A percentile compares a stretch with the other conserved stretches of the same genome.
These are phyloP conservation scores for Platanista minor DNA, from an alignment of 2,113 vertebrate genomes.

Conservation along the genomic window DNA sequence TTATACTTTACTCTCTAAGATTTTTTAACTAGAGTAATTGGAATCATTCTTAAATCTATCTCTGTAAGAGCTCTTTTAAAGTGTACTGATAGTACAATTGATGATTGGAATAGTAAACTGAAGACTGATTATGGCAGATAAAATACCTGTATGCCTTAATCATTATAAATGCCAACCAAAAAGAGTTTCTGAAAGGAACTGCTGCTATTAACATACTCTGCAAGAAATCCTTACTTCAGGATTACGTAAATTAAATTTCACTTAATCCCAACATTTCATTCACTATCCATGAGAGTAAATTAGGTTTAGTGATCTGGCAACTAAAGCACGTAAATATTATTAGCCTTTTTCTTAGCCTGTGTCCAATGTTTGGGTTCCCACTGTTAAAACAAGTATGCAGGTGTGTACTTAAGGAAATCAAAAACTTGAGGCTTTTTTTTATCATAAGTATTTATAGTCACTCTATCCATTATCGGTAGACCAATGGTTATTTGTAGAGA, in stretches of 20 bases:
- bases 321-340: background rate
- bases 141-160: background rate
- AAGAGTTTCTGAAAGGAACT: background rate
- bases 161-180: background rate
- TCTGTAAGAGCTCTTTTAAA: background rate
- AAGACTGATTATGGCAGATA: background rate
- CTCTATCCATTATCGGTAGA: background rate
- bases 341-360: background rate
- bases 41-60: background rate
- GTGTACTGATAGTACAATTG: background rate
- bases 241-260: background rate
- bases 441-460: background rate
- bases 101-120: background rate
- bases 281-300: background rate
- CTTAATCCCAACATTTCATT: background rate
- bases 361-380: background rate
- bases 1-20: background rate
- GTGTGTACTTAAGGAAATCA: background rate
- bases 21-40: background rate
- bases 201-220: background rate
- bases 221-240: background rate
- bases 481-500: background rate
- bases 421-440: background rate
- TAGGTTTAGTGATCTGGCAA: background rate
- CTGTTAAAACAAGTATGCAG: background rate